Evolutionary conservation across 2,797 vertebrate species (phyloP).

Genomic region (Syngnathus rostellatus): DNA sequence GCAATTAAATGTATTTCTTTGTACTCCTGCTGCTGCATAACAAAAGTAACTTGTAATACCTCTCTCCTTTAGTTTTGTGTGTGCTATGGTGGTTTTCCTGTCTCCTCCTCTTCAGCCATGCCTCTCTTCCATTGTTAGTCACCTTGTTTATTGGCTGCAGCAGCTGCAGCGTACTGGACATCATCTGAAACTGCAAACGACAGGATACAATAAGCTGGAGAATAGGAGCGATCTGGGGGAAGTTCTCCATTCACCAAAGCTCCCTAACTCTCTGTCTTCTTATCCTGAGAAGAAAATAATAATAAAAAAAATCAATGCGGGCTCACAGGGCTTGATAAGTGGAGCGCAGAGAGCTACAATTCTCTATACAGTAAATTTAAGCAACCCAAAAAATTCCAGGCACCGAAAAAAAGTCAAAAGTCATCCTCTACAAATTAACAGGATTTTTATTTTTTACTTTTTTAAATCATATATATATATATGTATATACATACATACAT

Average conservation of each 20-base stretch:
- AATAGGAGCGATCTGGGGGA: slow-evolving; percentile 95
- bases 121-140: slow-evolving; percentile 82
- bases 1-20: not conserved
- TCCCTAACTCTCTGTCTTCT: slow-evolving; percentile 99
- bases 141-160: slow-evolving; percentile 87
- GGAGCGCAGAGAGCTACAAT: slow-evolving; percentile 77
- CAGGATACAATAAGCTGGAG: slow-evolving; percentile 98
- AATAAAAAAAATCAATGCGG: slow-evolving; percentile 93
- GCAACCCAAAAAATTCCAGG: slow-evolving; percentile 96
- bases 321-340: slow-evolving; percentile 93
- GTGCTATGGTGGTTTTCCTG: slow-evolving; percentile 49
- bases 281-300: slow-evolving; percentile 97
- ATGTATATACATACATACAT: no score
- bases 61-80: slow-evolving; percentile 20
- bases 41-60: slow-evolving; percentile 17
- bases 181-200: slow-evolving; percentile 98
- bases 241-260: slow-evolving; percentile 95
- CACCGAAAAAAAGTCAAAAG: slow-evolving; percentile 39
- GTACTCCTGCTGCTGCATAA: slow-evolving; percentile 1
- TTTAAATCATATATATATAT: not conserved
- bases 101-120: slow-evolving; percentile 55
- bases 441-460: slow-evolving; percentile 35
- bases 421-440: slow-evolving; percentile 74
- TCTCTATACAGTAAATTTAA: slow-evolving; percentile 99
- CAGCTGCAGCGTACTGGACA: slow-evolving; percentile 85